Evolutionary conservation across 2,797 vertebrate species (phyloP), one percentile per base, ranked within the genome.

Genomic region (Sebastiscus albofasciatus): DNA sequence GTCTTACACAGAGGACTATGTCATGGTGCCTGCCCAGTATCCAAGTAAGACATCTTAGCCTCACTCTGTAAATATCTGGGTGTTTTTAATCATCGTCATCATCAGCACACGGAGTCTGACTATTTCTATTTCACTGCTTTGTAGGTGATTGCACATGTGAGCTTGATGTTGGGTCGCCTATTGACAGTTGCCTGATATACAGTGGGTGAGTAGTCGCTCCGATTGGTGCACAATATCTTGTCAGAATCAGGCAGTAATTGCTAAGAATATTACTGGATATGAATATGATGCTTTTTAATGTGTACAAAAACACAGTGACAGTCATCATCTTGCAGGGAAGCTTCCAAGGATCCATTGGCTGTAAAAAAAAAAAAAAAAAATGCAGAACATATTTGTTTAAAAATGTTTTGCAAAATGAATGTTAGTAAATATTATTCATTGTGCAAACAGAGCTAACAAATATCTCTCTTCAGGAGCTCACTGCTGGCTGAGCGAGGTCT

Each of bases 11-110:
- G 98, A 98, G 0, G 98, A 99, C 85, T 99, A 97, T 0, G 97
- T 99, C 70, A 97, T 99, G 96, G 97, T 99, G 77, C 97, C 97
- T 0, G 96, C 95, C 12, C 96, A 97, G 92, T 97, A 96, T 90
- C 94, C 96, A 93, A 96, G 97, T 98, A 95, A 94, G 94, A 80
- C 34, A 8, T 22, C 8, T 16, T 2, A 81, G 7, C 65, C 8
- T 77, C 60, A 20, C 26, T 67, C 5, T 39, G 0, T 18, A 12
- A 2, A 55, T 60, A 46, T 65, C 11, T 60, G 26, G 14, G 1
- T 29, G 54, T 34, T 71, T 46, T 65, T 39, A 24, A 65, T 62
- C 22, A 33, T 33, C 34, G 13, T 39, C 13, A 27, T 66, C 36
- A 67, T 64, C 4, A 61, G 8, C 39, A 60, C 4, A 34, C 66